Conservation (phyloP, 2,888 invertebrate species). For the Lycaena phlaeas region DNA sequence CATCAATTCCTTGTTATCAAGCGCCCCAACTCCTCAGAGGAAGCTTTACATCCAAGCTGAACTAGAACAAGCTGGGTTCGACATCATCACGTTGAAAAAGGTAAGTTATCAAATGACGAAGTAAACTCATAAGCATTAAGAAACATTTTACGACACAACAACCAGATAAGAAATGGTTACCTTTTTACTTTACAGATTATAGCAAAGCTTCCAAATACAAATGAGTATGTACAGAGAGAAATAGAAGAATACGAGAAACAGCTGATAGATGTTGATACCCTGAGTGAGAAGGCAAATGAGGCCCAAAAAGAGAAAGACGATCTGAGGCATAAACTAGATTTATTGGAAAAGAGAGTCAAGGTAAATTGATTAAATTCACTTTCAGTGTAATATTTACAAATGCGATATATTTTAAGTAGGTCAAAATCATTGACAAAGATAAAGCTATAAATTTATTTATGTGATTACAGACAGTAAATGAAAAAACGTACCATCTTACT, state of each 20-base stretch:
- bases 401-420: too few relatives aligned
- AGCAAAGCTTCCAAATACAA: slow-evolving; percentile 74
- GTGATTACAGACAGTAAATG: neutral
- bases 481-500: too few relatives aligned
- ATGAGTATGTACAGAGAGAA: slow-evolving; percentile 77
- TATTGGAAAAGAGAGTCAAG: slow-evolving; percentile 81
- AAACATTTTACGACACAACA: too few relatives aligned
- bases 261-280: slow-evolving; percentile 84
- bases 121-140: too few relatives aligned
- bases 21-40: slow-evolving; percentile 82
- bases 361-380: slow-evolving; percentile 38
- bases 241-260: slow-evolving; percentile 84
- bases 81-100: slow-evolving; percentile 74
- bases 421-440: too few relatives aligned
- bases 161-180: too few relatives aligned
- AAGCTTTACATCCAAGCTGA: slow-evolving; percentile 89
- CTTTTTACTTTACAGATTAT: slow-evolving; percentile 75
- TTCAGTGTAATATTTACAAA: neutral
- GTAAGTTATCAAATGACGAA: too few relatives aligned
- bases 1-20: slow-evolving; percentile 86
- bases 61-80: slow-evolving; percentile 86
- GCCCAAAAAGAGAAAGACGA: slow-evolving; percentile 78
- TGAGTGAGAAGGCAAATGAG: slow-evolving; percentile 79
- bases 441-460: too few relatives aligned
- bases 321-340: slow-evolving; percentile 77